These are phyloP conservation scores for Drosophila micromelanica DNA, from an alignment of 1,140 invertebrate genomes.

Conservation along the genomic window DNA sequence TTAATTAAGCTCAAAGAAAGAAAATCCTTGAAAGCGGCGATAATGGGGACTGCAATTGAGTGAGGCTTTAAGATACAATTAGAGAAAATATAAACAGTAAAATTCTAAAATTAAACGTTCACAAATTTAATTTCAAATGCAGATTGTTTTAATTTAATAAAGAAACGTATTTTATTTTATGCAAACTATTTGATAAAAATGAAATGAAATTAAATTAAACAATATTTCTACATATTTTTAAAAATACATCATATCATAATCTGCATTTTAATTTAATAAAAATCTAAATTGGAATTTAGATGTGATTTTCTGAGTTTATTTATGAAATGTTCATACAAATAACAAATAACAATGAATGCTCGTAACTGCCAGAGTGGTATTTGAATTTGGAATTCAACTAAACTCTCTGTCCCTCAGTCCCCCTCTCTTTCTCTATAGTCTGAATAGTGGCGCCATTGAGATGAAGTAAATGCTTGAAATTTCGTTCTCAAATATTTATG, in stretches of 20 bases:
- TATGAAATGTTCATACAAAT: background rate
- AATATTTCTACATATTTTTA: background rate
- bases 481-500: constrained; percentile 47
- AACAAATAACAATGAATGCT: background rate
- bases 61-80: background rate
- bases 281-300: background rate
- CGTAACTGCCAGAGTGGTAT: background rate
- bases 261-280: background rate
- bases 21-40: too few species aligned
- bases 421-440: background rate
- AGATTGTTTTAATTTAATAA: too few species aligned
- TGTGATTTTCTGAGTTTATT: background rate
- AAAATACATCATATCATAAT: background rate
- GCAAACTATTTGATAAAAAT: too few species aligned
- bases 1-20: constrained; percentile 37
- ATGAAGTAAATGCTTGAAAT: constrained; percentile 12
- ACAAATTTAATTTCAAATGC: too few species aligned
- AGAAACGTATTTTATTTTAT: too few species aligned
- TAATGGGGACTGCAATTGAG: background rate
- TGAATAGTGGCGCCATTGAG: constrained; percentile 25
- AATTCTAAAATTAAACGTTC: too few species aligned
- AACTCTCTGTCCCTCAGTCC: background rate
- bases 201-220: background rate
- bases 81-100: too few species aligned
- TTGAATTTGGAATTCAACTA: background rate